Percentiles rank a stretch among this genome's conserved stretches.
phyloP scores from a whole-genome alignment of 2,888 invertebrate species.

The Lasius platythorax region DNA sequence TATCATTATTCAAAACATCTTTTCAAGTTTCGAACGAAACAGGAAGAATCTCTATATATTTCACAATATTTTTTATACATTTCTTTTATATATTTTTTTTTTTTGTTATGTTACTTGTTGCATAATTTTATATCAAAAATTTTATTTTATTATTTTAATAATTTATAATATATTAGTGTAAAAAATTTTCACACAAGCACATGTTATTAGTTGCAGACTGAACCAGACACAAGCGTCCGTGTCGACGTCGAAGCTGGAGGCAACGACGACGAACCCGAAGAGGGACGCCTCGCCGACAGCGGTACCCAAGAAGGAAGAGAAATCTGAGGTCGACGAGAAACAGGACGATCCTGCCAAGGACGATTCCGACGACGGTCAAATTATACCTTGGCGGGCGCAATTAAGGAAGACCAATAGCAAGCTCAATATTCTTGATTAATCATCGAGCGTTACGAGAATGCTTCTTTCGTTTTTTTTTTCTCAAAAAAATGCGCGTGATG shows the following conservation, averaged over 20 bases:
- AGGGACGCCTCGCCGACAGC: conserved; percentile 74
- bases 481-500: conserved; percentile 9
- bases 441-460: background rate
- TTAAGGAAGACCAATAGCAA: conserved; percentile 96
- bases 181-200: background rate
- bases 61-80: background rate
- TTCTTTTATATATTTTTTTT: background rate
- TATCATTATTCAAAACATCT: background rate
- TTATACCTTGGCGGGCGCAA: conserved; percentile 96
- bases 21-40: background rate
- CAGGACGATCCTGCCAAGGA: conserved; percentile 85
- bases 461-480: background rate
- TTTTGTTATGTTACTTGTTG: background rate
- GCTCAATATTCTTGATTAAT: conserved; percentile 91
- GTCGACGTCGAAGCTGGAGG: conserved; percentile 68
- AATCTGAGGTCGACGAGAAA: conserved; percentile 61
- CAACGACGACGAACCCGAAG: conserved; percentile 70
- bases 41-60: background rate
- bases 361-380: conserved; percentile 89
- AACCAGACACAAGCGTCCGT: conserved; percentile 48
- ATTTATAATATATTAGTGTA: background rate
- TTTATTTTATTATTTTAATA: background rate
- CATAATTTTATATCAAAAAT: background rate
- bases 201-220: conserved; percentile 57
- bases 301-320: conserved; percentile 77